phyloP scores from a whole-genome alignment of 2,888 invertebrate genomes.

The Mesorhabditis spiculigera region DNA sequence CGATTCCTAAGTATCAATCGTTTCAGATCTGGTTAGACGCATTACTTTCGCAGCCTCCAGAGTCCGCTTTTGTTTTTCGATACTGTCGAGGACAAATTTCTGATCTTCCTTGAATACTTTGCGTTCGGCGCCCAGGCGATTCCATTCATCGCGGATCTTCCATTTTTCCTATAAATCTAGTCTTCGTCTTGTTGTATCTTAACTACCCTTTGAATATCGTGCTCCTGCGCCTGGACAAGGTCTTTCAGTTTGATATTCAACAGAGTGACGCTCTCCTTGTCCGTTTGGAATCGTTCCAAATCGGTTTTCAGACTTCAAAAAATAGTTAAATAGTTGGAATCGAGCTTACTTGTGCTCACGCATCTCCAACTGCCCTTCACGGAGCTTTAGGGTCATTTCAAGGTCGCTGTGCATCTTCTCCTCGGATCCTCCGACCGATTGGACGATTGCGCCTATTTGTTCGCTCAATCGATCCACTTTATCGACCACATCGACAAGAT shows the following conservation, averaged over 20 bases:
- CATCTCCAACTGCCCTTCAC: not conserved
- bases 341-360: not conserved
- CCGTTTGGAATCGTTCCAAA: constrained; percentile 21
- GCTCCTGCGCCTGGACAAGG: constrained; percentile 35
- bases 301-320: constrained; percentile 26
- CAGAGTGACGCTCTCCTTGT: constrained; percentile 40
- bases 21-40: constrained; percentile 10
- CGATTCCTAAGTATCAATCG: constrained; percentile 21
- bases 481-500: constrained; percentile 26
- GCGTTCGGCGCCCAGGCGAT: constrained; percentile 26
- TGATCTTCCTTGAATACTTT: constrained; percentile 38
- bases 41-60: constrained; percentile 22
- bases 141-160: constrained; percentile 34
- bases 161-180: constrained; percentile 32
- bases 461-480: constrained; percentile 21
- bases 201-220: constrained; percentile 20
- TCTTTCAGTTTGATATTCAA: constrained; percentile 34
- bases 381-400: not conserved
- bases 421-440: not conserved
- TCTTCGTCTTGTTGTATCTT: no score
- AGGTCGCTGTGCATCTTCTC: not conserved
- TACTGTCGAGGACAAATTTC: constrained; percentile 25
- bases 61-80: constrained; percentile 19
- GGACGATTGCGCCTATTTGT: not conserved
- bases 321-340: not conserved